phyloP scores from a whole-genome alignment of 2,888 invertebrate genomes.

The Scaptomyza parva region DNA sequence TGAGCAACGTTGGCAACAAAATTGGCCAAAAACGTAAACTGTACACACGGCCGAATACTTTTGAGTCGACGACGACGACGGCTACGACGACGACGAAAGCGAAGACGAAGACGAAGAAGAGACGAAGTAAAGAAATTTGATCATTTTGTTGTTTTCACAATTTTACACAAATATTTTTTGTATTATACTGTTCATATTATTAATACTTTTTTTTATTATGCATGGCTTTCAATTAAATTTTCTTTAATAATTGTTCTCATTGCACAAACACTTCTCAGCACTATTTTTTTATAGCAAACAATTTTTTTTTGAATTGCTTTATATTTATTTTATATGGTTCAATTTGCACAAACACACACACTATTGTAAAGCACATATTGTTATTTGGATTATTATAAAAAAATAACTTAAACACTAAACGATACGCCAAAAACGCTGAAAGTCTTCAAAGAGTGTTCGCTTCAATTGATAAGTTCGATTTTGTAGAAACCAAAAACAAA shows the following conservation, averaged over 20 bases:
- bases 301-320: slow-evolving; percentile 19
- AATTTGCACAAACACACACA: slow-evolving; percentile 54
- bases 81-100: slow-evolving; percentile 12
- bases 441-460: slow-evolving; percentile 82
- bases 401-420: slow-evolving; percentile 43
- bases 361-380: slow-evolving; percentile 18
- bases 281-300: slow-evolving; percentile 6
- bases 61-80: slow-evolving; percentile 15
- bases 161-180: slow-evolving; percentile 8
- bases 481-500: slow-evolving; percentile 48
- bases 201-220: slow-evolving; percentile 7
- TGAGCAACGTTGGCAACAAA: slow-evolving; percentile 46
- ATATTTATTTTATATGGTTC: slow-evolving; percentile 35
- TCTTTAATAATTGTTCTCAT: slow-evolving; percentile 34
- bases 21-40: slow-evolving; percentile 52
- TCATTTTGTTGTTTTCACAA: slow-evolving; percentile 32
- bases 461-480: slow-evolving; percentile 57
- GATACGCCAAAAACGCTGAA: slow-evolving; percentile 39
- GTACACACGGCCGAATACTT: slow-evolving; percentile 47
- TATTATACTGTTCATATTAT: slow-evolving; percentile 10
- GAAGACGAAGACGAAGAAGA: slow-evolving; percentile 16
- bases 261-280: slow-evolving; percentile 52
- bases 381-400: slow-evolving; percentile 29
- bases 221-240: slow-evolving; percentile 2
- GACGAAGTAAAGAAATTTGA: slow-evolving; percentile 37